A percentile compares a stretch with the other conserved stretches of the same genome.
Evolutionary conservation across 1,140 invertebrate species (phyloP).

Genomic region (Dendroctonus valens): DNA sequence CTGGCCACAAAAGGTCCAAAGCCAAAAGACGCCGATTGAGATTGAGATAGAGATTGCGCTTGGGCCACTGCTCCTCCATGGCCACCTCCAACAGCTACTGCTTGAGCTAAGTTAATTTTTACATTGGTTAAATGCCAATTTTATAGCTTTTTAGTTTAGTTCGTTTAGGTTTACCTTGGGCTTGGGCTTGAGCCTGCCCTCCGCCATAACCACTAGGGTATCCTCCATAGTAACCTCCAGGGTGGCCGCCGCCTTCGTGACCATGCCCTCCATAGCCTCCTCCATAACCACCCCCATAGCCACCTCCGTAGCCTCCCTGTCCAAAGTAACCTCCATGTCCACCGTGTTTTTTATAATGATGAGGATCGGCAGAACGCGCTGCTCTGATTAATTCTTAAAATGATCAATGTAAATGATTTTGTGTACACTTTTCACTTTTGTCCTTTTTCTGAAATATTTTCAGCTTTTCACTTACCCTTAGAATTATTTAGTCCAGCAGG

Average conservation of each 20-base stretch:
- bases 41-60: conserved; percentile 14
- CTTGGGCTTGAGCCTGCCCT: conserved; percentile 16
- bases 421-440: too few species aligned
- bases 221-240: not conserved
- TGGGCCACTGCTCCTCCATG: conserved; percentile 9
- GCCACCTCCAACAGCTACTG: conserved; percentile 4
- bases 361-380: not conserved
- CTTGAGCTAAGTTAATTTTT: conserved; percentile 10
- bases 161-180: conserved; percentile 2
- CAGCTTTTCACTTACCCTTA: not conserved
- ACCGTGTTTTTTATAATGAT: conserved; percentile 12
- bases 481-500: not conserved
- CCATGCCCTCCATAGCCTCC: not conserved
- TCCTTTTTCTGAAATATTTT: not conserved
- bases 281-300: conserved; percentile 9
- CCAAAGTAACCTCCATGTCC: not conserved
- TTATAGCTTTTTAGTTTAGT: not conserved
- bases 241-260: too few species aligned
- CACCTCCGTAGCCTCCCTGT: conserved; percentile 5
- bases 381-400: not conserved
- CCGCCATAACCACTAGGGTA: not conserved
- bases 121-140: not conserved
- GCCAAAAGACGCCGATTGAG: conserved; percentile 18
- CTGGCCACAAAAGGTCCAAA: conserved; percentile 15
- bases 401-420: not conserved